phyloP scores from a whole-genome alignment of 2,888 invertebrate genomes.

The Drosophila diplacantha region DNA sequence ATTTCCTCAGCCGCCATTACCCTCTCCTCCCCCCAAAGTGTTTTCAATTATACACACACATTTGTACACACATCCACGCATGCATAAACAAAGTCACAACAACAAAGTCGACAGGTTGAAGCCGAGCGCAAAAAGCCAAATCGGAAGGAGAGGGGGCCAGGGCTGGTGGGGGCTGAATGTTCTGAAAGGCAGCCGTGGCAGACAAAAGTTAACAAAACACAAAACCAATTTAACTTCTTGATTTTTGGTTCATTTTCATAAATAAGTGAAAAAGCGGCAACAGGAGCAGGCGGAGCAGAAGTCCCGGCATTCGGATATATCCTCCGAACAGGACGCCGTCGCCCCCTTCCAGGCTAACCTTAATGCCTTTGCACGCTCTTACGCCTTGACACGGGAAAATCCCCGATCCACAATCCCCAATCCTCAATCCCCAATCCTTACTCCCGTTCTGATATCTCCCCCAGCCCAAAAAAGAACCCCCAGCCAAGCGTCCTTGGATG shows the following conservation, averaged over 20 bases:
- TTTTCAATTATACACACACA: conserved; percentile 48
- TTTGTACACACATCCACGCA: conserved; percentile 35
- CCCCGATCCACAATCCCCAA: conserved; percentile 19
- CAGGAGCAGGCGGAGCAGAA: conserved; percentile 24
- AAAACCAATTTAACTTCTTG: conserved; percentile 71
- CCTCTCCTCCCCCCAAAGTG: conserved; percentile 28
- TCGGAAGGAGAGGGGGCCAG: conserved; percentile 9
- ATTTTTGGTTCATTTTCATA: conserved; percentile 62
- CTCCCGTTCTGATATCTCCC: conserved; percentile 4
- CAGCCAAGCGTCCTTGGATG: conserved; percentile 9
- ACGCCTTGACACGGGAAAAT: conserved; percentile 46
- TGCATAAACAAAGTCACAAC: conserved; percentile 33
- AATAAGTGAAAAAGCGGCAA: conserved; percentile 57
- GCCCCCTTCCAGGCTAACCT: conserved; percentile 16
- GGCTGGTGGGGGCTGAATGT: neutral
- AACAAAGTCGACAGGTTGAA: conserved; percentile 48
- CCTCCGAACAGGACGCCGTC: conserved; percentile 13
- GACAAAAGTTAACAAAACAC: conserved; percentile 63
- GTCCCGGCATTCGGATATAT: conserved; percentile 23
- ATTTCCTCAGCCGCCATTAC: conserved; percentile 23
- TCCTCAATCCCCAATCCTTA: conserved; percentile 15
- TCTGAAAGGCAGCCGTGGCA: conserved; percentile 18
- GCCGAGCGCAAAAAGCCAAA: conserved; percentile 38
- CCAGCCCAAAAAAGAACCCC: conserved; percentile 5
- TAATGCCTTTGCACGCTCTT: conserved; percentile 42